Evolutionary conservation across 2,888 invertebrate genomes (phyloP).

Genomic region (Poecilus cupreus): DNA sequence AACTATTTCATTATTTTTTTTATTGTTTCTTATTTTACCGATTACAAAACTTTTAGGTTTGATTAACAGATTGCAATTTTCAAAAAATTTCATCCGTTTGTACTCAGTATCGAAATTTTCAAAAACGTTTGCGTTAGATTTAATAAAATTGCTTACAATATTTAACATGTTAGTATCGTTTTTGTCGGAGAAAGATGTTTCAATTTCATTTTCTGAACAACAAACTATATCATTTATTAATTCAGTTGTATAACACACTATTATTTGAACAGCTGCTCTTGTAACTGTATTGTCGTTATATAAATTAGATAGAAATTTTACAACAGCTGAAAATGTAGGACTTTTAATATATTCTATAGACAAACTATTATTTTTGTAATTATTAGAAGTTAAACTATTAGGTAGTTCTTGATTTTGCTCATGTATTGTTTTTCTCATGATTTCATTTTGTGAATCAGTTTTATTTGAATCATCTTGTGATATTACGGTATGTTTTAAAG

Average conservation of each 20-base stretch:
- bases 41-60: background rate
- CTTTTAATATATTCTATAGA: background rate
- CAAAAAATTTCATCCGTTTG: background rate
- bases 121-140: background rate
- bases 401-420: background rate
- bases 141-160: no score
- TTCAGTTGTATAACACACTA: background rate
- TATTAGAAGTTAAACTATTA: background rate
- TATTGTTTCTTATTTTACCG: background rate
- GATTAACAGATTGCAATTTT: background rate
- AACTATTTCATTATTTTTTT: background rate
- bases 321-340: background rate
- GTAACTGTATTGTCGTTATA: slow-evolving; percentile 3
- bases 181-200: background rate
- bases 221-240: background rate
- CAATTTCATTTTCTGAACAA: background rate
- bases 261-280: background rate
- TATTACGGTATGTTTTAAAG: background rate
- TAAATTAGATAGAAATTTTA: background rate
- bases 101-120: background rate
- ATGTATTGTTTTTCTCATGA: background rate
- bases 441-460: background rate
- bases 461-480: background rate
- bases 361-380: background rate
- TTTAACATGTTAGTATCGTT: background rate